Percentiles rank a stretch among this genome's conserved stretches.
Evolutionary conservation across 1,140 invertebrate species (phyloP).

Genomic region (Cepaea nemoralis): DNA sequence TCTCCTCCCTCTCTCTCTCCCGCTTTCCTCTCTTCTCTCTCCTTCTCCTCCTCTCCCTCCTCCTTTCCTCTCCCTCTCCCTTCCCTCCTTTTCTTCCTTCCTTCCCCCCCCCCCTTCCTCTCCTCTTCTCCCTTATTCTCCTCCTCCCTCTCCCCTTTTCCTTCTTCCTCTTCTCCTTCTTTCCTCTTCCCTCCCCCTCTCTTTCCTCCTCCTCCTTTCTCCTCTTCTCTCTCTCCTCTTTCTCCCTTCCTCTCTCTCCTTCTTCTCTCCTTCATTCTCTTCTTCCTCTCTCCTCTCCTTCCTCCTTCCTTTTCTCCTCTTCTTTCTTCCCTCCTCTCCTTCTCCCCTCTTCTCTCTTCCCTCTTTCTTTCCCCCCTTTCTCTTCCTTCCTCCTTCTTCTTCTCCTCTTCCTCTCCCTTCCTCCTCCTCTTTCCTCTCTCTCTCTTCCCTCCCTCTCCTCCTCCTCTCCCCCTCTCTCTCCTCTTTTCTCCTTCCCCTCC

Average conservation of each 20-base stretch:
- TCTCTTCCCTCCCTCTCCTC: not conserved
- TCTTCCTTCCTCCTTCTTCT: too few species aligned
- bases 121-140: too few species aligned
- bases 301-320: not conserved
- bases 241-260: not conserved
- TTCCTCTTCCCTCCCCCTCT: too few species aligned
- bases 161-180: conserved; percentile 4
- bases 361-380: too few species aligned
- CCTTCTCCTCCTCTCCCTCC: not conserved
- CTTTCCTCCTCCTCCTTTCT: too few species aligned
- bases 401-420: too few species aligned
- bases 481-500: not conserved
- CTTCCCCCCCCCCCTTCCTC: not conserved
- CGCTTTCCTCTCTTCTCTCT: too few species aligned
- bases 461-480: not conserved
- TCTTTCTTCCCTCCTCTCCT: conserved; percentile 1
- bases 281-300: conserved; percentile 9
- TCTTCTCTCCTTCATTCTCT: too few species aligned
- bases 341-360: conserved; percentile 4
- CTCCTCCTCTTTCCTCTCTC: too few species aligned
- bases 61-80: not conserved
- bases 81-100: not conserved
- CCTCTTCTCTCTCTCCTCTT: too few species aligned
- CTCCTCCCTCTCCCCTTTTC: not conserved
- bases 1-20: too few species aligned